Evolutionary conservation across 2,888 invertebrate genomes (phyloP), one percentile per base, ranked within the genome.

Genomic region (Onthophagus sagittarius): DNA sequence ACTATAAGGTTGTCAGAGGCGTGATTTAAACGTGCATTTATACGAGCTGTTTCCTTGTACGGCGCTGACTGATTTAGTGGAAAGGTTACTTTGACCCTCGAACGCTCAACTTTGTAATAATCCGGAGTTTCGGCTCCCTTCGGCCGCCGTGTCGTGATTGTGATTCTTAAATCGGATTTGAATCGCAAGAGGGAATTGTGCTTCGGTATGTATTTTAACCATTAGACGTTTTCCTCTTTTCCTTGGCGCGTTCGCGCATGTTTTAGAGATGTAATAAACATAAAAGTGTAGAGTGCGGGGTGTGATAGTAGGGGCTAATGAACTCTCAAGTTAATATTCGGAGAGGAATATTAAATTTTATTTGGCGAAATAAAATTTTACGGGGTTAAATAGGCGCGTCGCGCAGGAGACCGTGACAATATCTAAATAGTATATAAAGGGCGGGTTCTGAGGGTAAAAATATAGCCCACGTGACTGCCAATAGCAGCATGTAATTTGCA

Each of bases 11-110:
- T 84, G 83, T 83, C 84, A 83, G 81, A 53, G 80, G 77, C 79
- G 82, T 83, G 84, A 84, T 84, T 84, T 84, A 84, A 82, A 80
- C 83, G 79, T 83, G 83, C 83, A 83, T 83, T 84, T 83, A 84
- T 83, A 82, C 81, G 82, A 82, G 82, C 80, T 83, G 82, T 82
- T 82, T 78, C 78, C 78, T 78, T 75, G 74, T 76, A 78, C 72
- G 78, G 77, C 81, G 72, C 79, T 78, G 77, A 73, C 81, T 84
- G 84, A 84, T 84, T 84, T 84, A 84, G 83, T 77, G 82, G 79
- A 79, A 76, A 82, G 82, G 83, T 83, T 83, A 82, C 82, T 82
- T 79, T 79, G 80, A 80, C 33, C 82, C 79, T 82, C 80, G 80
- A 83, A 77, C 78, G 80, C 79, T 76, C 79, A 79, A 79, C 76